Evolutionary conservation across 64 coral and sea anemone genomes (phyloP), one percentile per base, ranked within the genome.

Genomic region (Hydrozoanthus tunicans): DNA sequence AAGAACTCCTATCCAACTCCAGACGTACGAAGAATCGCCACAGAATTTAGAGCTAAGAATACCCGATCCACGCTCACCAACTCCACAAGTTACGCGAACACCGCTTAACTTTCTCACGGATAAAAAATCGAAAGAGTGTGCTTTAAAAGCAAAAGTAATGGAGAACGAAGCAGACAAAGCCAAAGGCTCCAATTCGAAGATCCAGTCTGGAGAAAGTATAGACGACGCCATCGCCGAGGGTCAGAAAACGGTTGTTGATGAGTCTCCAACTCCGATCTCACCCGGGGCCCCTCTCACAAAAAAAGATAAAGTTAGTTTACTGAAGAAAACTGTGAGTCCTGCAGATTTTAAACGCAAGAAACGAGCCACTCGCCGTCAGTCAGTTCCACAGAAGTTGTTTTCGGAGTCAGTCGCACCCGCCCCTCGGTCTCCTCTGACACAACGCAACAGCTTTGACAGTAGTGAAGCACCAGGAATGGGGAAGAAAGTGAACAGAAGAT

Each of bases 331-430:
- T 10, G 64, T 84, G 5, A 97, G 95, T 51, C 95, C 95, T 7
- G 79, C 70, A 20, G 95, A 97, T 89, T 82, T 90, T 53, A 97
- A 92, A 66, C 76, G 95, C 54, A 97, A 79, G 62, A 91, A 91
- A 11, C 77, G 92, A 64, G 20, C 72, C 15, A 71, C 73, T 43
- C 82, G 92, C 53, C 89, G 95, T 51, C 89, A 94, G 15, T 94
- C 95, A 3, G 88, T 97, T 57, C 95, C 90, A 77, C 95, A 97
- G 77, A 97, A 97, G 62, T 77, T 97, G 20, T 97, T 97, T 69
- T 92, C 92, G 5, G 95, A 97, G 60, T 91, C 86, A 1, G 89
- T 86, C 51, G 89, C 77, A 27, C 76, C 92, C 5, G 12, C 73
- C 52, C 92, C 95, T 5, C 78, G 90, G 15, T 97, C 95, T 68